A percentile compares a stretch with the other conserved stretches of the same genome.
Evolutionary conservation across 2,888 invertebrate species (phyloP).

Genomic region (Parnassius apollo): DNA sequence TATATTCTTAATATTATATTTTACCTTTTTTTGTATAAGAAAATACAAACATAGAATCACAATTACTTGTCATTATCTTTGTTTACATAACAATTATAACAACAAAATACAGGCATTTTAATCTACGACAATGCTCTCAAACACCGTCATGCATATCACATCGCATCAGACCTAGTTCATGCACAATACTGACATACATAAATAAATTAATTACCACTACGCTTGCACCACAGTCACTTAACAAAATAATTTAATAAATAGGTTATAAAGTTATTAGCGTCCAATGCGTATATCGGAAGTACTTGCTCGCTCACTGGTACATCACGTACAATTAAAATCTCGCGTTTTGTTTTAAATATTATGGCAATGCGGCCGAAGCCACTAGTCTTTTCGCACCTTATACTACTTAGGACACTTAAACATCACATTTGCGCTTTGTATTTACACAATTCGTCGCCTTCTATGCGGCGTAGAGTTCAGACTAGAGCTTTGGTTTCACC

Average conservation of each 20-base stretch:
- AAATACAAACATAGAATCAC: slow-evolving; percentile 68
- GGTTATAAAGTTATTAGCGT: slow-evolving; percentile 58
- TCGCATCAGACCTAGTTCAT: slow-evolving; percentile 64
- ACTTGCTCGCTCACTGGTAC: slow-evolving; percentile 43
- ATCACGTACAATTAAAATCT: slow-evolving; percentile 30
- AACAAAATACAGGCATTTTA: slow-evolving; percentile 50
- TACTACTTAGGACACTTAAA: slow-evolving; percentile 79
- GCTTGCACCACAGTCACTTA: slow-evolving; percentile 74
- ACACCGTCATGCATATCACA: slow-evolving; percentile 55
- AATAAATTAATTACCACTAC: slow-evolving; percentile 76
- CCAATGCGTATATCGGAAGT: slow-evolving; percentile 52
- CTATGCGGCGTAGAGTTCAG: slow-evolving; percentile 60
- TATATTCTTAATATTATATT: slow-evolving; percentile 55
- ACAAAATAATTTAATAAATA: slow-evolving; percentile 76
- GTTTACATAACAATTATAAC: slow-evolving; percentile 46
- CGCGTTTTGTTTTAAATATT: slow-evolving; percentile 60
- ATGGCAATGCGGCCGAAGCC: slow-evolving; percentile 73
- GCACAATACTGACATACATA: slow-evolving; percentile 76
- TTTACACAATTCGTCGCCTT: slow-evolving; percentile 63
- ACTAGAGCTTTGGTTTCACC: slow-evolving; percentile 79
- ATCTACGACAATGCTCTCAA: slow-evolving; percentile 52
- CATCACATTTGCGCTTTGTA: slow-evolving; percentile 81
- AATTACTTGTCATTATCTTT: slow-evolving; percentile 53
- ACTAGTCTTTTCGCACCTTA: slow-evolving; percentile 69
- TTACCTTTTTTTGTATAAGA: slow-evolving; percentile 61